Conservation (phyloP, 2,113 vertebrate species). For the Gorsachius goisagi region DNA sequence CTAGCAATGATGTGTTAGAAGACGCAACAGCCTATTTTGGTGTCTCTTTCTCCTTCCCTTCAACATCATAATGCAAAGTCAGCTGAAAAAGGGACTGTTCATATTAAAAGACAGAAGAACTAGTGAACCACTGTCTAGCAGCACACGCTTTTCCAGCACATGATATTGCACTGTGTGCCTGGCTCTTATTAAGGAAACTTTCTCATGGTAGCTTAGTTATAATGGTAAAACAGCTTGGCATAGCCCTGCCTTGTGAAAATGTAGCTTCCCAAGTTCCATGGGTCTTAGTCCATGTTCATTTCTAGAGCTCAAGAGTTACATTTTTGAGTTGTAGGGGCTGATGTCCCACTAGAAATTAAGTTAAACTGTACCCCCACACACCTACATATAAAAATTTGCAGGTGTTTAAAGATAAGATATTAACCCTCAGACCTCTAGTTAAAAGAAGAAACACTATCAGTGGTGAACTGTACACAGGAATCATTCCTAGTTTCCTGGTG, state of each 20-base stretch:
- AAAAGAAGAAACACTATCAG: not conserved
- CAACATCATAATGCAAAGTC: not conserved
- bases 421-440: not conserved
- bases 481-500: not conserved
- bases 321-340: not conserved
- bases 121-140: not conserved
- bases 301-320: not conserved
- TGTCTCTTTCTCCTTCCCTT: not conserved
- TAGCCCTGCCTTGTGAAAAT: not conserved
- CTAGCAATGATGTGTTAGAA: not conserved
- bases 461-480: not conserved
- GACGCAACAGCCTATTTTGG: not conserved
- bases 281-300: not conserved
- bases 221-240: not conserved
- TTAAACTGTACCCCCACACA: not conserved
- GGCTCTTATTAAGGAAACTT: not conserved
- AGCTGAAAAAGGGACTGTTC: not conserved
- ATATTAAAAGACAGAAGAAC: not conserved
- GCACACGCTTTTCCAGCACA: not conserved
- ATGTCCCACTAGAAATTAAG: not conserved
- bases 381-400: not conserved
- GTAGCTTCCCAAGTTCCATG: not conserved
- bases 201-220: not conserved
- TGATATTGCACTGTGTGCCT: accelerated
- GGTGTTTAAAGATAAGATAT: not conserved